These are phyloP conservation scores for Atta cephalotes DNA, from an alignment of 1,140 invertebrate species.

Conservation along the genomic window DNA sequence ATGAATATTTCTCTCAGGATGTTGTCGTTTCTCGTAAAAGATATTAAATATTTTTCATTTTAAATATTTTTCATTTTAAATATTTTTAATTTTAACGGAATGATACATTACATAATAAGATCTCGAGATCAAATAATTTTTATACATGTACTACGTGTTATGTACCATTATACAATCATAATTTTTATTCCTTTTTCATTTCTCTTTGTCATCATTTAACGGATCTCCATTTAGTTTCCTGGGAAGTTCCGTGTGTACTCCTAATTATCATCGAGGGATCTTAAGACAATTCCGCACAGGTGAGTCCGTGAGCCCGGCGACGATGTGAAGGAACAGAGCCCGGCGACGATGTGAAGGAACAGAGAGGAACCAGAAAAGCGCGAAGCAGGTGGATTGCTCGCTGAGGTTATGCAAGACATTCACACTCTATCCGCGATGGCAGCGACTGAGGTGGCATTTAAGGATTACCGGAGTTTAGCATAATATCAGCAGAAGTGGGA, in stretches of 20 bases:
- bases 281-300: slow-evolving; percentile 47
- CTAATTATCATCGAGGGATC: slow-evolving; percentile 63
- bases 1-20: background rate
- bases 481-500: slow-evolving; percentile 81
- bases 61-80: slow-evolving; percentile 3
- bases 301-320: slow-evolving; percentile 27
- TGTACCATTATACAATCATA: background rate
- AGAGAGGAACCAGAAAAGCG: slow-evolving; percentile 3
- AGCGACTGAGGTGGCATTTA: slow-evolving; percentile 77
- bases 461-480: slow-evolving; percentile 84
- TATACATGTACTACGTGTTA: background rate
- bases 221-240: slow-evolving; percentile 40
- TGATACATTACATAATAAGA: background rate
- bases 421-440: slow-evolving; percentile 75
- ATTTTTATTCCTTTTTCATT: slow-evolving; percentile 12
- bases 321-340: slow-evolving; percentile 22
- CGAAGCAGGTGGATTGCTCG: slow-evolving; percentile 32
- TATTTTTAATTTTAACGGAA: background rate
- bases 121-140: background rate
- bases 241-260: slow-evolving; percentile 41
- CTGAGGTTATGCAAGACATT: slow-evolving; percentile 75
- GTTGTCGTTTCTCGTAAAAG: no score
- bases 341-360: slow-evolving; percentile 20
- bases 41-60: background rate
- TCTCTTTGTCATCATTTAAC: background rate